These are phyloP conservation scores for Tinea semifulvella DNA, from an alignment of 2,888 invertebrate species.

Conservation along the genomic window DNA sequence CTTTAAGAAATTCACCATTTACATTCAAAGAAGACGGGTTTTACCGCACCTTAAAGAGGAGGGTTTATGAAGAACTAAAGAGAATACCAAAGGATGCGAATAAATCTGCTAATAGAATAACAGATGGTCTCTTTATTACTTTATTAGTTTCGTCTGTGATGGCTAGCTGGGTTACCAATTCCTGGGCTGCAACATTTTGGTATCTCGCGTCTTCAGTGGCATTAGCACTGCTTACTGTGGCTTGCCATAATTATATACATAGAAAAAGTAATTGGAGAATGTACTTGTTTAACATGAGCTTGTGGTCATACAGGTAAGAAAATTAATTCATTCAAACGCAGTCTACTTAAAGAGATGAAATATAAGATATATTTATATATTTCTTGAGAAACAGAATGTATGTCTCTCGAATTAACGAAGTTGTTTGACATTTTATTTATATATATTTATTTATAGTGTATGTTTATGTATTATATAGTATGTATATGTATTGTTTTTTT, in stretches of 20 bases:
- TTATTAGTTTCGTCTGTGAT: constrained; percentile 38
- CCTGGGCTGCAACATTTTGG: constrained; percentile 30
- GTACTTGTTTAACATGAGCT: constrained; percentile 77
- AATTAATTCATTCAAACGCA: not conserved
- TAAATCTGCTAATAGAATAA: constrained; percentile 32
- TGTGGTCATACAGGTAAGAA: constrained; percentile 70
- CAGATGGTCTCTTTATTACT: constrained; percentile 41
- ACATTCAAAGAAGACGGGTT: constrained; percentile 81
- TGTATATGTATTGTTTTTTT: no score
- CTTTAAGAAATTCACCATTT: constrained; percentile 74
- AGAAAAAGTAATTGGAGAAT: constrained; percentile 79
- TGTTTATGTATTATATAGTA: no score
- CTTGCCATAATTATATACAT: constrained; percentile 83
- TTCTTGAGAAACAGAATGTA: no score
- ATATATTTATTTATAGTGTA: no score
- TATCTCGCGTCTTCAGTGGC: constrained; percentile 47
- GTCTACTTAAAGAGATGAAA: no score
- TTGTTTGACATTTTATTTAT: no score
- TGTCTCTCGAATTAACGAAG: no score
- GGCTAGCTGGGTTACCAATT: constrained; percentile 32
- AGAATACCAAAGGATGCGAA: constrained; percentile 42
- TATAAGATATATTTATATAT: no score
- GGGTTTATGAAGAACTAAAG: constrained; percentile 62
- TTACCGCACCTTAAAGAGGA: constrained; percentile 72
- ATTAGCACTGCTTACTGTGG: constrained; percentile 67